Evolutionary conservation across 2,888 invertebrate genomes (phyloP).

Genomic region (Horisme vitalbata): DNA sequence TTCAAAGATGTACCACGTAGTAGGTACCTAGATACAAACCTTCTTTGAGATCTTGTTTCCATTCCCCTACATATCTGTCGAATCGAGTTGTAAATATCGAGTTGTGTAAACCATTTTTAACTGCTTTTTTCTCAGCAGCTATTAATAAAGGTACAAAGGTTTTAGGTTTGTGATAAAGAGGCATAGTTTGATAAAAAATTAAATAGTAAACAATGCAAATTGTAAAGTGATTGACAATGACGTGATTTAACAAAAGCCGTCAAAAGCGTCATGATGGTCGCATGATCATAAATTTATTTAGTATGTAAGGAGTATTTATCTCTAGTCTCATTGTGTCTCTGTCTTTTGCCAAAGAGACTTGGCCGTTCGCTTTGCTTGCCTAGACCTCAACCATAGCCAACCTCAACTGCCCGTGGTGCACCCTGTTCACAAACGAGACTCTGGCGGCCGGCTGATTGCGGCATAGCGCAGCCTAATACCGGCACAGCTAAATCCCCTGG

Average conservation of each 20-base stretch:
- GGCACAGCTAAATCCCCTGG: no score
- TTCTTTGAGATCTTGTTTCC: conserved; percentile 79
- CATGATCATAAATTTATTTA: no score
- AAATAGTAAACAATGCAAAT: conserved; percentile 17
- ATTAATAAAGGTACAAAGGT: conserved; percentile 59
- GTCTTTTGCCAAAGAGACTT: no score
- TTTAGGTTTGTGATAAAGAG: conserved; percentile 67
- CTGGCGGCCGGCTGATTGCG: no score
- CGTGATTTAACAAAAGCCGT: neutral
- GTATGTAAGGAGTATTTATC: neutral
- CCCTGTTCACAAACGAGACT: no score
- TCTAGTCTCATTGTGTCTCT: no score
- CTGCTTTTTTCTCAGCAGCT: conserved; percentile 67
- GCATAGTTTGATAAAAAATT: conserved; percentile 51
- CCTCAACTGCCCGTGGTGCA: no score
- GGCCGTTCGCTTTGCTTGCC: no score
- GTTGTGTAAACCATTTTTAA: conserved; percentile 82
- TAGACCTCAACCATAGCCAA: no score
- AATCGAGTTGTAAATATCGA: conserved; percentile 78
- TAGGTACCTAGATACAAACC: conserved; percentile 44
- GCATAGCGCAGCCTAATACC: no score
- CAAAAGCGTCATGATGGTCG: no score
- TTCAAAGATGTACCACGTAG: no score
- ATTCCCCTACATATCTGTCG: conserved; percentile 84
- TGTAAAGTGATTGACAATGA: neutral